Conservation (phyloP, 2,797 vertebrate genomes). For the Ataeniobius toweri region DNA sequence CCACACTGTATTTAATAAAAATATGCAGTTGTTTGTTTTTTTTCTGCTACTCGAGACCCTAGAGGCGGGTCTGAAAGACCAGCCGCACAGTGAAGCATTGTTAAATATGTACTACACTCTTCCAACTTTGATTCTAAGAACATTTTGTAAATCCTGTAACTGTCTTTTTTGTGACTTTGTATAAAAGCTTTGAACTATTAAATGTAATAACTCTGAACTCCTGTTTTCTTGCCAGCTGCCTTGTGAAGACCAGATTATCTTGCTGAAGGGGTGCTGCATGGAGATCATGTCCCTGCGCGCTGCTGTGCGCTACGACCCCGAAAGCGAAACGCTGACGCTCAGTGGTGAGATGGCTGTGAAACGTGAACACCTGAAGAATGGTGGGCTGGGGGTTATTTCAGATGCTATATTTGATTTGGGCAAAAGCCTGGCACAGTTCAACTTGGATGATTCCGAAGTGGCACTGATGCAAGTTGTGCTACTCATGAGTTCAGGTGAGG, state of each 20-base stretch:
- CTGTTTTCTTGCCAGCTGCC: constrained; percentile 81
- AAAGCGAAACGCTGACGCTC: constrained; percentile 92
- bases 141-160: no score
- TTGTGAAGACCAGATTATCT: constrained; percentile 95
- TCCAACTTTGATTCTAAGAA: not conserved
- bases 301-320: constrained; percentile 91
- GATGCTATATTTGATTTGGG: constrained; percentile 96
- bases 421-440: constrained; percentile 93
- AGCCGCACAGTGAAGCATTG: not conserved
- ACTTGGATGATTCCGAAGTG: constrained; percentile 93
- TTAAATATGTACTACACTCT: not conserved
- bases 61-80: not conserved
- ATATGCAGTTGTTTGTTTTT: no score
- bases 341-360: constrained; percentile 95
- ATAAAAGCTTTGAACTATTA: not conserved
- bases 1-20: no score
- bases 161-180: not conserved
- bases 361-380: constrained; percentile 92
- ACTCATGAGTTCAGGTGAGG: constrained; percentile 92
- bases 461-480: constrained; percentile 93
- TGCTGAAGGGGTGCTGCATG: constrained; percentile 96
- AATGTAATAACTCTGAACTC: not conserved
- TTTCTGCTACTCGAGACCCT: no score
- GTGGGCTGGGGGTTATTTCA: constrained; percentile 91
- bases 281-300: constrained; percentile 96